Conservation (phyloP, 2,113 vertebrate genomes). For the Fregetta grallaria region DNA sequence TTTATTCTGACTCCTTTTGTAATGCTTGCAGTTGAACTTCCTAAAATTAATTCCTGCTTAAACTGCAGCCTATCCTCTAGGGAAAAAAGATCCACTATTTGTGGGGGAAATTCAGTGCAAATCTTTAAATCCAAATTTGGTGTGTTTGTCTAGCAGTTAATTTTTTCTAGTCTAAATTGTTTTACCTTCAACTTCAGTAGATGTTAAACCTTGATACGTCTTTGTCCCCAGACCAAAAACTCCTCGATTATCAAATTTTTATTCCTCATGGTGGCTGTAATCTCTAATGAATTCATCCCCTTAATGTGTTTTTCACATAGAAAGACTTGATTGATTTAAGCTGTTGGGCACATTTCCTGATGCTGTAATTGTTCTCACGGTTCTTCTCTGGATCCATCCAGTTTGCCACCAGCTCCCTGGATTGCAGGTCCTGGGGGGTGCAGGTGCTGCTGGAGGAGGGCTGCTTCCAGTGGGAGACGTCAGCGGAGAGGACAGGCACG, state of each 20-base stretch:
- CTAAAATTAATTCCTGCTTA: constrained; percentile 32
- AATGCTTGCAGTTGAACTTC: background rate
- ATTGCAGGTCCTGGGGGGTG: rapidly evolving
- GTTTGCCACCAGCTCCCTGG: background rate
- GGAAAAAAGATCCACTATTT: background rate
- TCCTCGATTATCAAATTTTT: background rate
- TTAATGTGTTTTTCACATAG: background rate
- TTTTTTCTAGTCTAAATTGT: background rate
- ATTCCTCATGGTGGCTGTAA: background rate
- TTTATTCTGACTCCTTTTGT: constrained; percentile 28
- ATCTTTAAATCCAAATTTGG: background rate
- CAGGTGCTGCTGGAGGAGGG: background rate
- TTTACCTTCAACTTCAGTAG: background rate
- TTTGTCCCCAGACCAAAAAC: background rate
- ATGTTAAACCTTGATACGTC: background rate
- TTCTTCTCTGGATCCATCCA: background rate
- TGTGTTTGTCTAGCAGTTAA: background rate
- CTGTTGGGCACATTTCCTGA: background rate
- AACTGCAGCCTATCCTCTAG: background rate
- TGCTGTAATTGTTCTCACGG: background rate
- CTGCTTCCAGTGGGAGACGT: background rate
- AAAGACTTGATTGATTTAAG: background rate
- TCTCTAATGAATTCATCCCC: background rate
- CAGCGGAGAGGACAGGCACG: rapidly evolving
- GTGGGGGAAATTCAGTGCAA: background rate